Base-by-base conservation (phyloP, 2,113 vertebrate species). In the Ciconia boyciana region DNA sequence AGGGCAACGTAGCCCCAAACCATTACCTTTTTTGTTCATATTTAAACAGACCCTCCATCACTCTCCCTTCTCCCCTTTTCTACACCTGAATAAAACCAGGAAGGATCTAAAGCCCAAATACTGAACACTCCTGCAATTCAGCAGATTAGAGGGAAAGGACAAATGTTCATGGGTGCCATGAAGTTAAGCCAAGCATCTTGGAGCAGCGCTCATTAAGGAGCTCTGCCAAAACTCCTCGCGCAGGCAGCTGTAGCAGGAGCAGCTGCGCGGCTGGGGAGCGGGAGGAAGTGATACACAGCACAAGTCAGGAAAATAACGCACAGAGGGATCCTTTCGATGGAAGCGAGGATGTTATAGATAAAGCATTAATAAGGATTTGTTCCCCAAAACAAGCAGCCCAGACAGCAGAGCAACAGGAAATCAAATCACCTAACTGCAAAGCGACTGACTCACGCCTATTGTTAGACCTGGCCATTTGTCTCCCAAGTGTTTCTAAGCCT, bases 101-200 rank as follows among this genome's bases (percentile, higher is more conserved):
- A 34, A 52, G 95, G 55, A 88, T 90, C 68, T 77, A 84, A 94
- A 95, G 79, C 68, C 81, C 72, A 84, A 93, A 80, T 49, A 69
- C 80, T 32, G 64, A 92, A 71, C 31, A 6, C 70, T 92, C 85
- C 84, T 55, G 90, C 62, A 66, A 55, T 83, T 87, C 77, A 85
- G 90, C 75, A 93, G 95, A 97, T 94, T 72, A 97, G 92, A 96
- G 81, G 41, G 66, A 86, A 70, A 85, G 90, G 85, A 88, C 96
- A 97, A 96, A 92, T 89, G 96, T 77, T 90, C 54, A 36, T 54
- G 54, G 87, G 84, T 88, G 54, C 90, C 89, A 66, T 61, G 61
- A 83, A 83, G 65, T 94, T 80, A 71, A 96, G 83, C 74, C 41
- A 85, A 81, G 83, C 69, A 52, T 74, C 93, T 91, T 71, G 89